A percentile compares a stretch with the other conserved stretches of the same genome.
Conservation (phyloP, 2,113 vertebrate genomes). For the Cebidichthys violaceus region DNA sequence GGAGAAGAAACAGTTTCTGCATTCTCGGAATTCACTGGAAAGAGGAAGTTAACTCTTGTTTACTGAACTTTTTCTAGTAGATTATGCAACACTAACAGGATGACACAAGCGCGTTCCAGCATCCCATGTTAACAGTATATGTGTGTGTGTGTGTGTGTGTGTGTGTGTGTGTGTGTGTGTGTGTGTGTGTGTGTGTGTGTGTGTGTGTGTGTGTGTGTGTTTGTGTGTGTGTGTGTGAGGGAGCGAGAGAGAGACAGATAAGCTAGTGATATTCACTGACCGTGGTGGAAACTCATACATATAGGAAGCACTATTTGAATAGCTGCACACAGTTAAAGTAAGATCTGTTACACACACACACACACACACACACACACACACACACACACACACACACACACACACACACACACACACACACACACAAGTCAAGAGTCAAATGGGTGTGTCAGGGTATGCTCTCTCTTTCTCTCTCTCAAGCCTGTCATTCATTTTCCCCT, state of each 20-base stretch:
- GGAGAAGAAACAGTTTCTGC: conserved; percentile 12
- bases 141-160: background rate
- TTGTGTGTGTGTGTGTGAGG: background rate
- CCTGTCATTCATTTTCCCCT: conserved; percentile 41
- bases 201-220: background rate
- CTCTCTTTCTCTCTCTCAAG: background rate
- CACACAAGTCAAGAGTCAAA: conserved; percentile 5
- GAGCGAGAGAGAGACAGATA: background rate
- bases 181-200: background rate
- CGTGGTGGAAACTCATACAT: background rate
- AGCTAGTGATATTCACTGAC: background rate
- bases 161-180: background rate
- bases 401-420: background rate
- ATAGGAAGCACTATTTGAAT: background rate
- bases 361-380: background rate
- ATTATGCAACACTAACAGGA: conserved; percentile 55
- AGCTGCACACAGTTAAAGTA: background rate
- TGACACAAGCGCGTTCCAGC: conserved; percentile 34
- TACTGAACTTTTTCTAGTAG: conserved; percentile 41
- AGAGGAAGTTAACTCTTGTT: conserved; percentile 69
- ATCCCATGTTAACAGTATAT: background rate
- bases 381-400: background rate
- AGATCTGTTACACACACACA: background rate
- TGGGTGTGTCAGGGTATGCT: background rate
- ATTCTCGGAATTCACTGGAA: conserved; percentile 48